Evolutionary conservation across 2,113 vertebrate species (phyloP).

Genomic region (Leptocoma aspasia): DNA sequence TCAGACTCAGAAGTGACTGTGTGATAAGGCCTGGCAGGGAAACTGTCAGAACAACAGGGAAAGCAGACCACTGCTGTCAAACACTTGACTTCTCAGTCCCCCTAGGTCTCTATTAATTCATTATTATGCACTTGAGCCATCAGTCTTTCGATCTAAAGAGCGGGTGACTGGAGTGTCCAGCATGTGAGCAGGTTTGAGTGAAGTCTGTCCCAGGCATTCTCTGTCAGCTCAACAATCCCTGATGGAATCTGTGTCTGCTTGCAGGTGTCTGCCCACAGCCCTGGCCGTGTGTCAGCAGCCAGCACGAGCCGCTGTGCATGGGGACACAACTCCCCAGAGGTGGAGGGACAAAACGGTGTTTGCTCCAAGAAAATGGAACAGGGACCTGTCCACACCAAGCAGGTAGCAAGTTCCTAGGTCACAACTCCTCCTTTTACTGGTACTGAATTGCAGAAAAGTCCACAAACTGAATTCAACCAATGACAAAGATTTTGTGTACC

Average conservation of each 20-base stretch:
- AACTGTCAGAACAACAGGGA: neutral
- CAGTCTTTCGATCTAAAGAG: neutral
- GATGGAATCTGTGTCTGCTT: neutral
- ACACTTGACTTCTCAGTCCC: neutral
- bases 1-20: neutral
- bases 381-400: neutral
- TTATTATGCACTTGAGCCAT: neutral
- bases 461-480: neutral
- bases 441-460: neutral
- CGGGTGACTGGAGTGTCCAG: neutral
- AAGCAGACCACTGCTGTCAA: neutral
- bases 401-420: neutral
- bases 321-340: neutral
- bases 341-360: neutral
- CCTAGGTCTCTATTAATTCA: neutral
- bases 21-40: neutral
- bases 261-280: neutral
- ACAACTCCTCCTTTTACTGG: neutral
- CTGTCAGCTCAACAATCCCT: neutral
- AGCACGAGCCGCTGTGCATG: rapidly evolving
- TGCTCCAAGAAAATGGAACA: neutral
- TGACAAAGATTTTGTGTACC: neutral
- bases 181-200: neutral
- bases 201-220: neutral
- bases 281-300: rapidly evolving